A percentile compares a stretch with the other conserved stretches of the same genome.
Evolutionary conservation across 2,888 invertebrate species (phyloP).

Genomic region (Philopedon plagiatum): DNA sequence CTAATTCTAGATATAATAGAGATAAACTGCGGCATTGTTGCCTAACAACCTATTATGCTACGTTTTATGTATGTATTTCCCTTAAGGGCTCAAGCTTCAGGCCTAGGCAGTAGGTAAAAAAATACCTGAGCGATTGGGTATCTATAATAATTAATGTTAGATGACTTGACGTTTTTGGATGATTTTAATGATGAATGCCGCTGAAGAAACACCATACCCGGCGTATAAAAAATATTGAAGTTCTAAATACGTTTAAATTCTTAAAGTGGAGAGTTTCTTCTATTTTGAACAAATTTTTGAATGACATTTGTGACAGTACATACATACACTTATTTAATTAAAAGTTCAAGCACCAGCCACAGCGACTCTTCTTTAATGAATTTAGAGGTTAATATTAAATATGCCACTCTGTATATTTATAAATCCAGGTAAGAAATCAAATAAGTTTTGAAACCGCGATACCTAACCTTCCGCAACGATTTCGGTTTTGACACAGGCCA

Average conservation of each 20-base stretch:
- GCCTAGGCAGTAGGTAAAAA: slow-evolving; percentile 26
- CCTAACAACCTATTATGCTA: slow-evolving; percentile 30
- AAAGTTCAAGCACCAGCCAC: no score
- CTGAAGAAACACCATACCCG: no score
- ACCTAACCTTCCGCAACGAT: slow-evolving; percentile 16
- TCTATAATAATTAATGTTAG: slow-evolving; percentile 15
- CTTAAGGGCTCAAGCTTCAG: slow-evolving; percentile 20
- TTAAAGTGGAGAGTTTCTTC: no score
- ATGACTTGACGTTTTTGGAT: slow-evolving; percentile 8
- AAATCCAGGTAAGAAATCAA: slow-evolving; percentile 1
- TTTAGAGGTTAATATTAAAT: no score
- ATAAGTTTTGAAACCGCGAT: background rate
- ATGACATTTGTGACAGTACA: no score
- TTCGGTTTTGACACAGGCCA: slow-evolving; percentile 1
- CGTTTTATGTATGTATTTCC: slow-evolving; percentile 10
- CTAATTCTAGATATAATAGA: slow-evolving; percentile 27
- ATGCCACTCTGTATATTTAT: background rate
- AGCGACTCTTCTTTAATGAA: no score
- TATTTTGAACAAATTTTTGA: no score
- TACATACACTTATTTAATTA: no score
- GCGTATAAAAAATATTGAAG: no score
- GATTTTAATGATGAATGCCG: no score
- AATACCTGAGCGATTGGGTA: slow-evolving; percentile 22
- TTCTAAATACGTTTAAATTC: no score
- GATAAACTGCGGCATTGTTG: slow-evolving; percentile 27